phyloP scores from a whole-genome alignment of 1,140 invertebrate genomes.

The Nymphalis io region DNA sequence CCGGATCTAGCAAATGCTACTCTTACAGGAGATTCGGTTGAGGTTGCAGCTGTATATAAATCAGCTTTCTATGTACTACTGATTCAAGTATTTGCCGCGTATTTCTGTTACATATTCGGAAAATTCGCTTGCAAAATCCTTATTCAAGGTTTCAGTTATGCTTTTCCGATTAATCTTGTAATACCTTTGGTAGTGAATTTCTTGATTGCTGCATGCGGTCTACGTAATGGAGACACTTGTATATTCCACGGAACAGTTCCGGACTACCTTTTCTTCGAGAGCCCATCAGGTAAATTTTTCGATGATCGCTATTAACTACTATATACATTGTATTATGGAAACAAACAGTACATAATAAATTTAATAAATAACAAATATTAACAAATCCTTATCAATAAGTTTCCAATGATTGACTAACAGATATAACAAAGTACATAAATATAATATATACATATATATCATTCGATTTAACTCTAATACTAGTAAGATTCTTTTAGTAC shows the following conservation, averaged over 20 bases:
- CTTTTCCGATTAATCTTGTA: conserved; percentile 95
- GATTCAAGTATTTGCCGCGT: conserved; percentile 91
- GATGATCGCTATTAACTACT: too few species aligned
- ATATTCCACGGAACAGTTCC: conserved; percentile 92
- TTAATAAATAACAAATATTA: too few species aligned
- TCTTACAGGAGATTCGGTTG: conserved; percentile 86
- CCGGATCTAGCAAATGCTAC: conserved; percentile 88
- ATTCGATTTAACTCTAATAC: too few species aligned
- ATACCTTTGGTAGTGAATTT: conserved; percentile 94
- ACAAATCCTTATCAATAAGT: too few species aligned
- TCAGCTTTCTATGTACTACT: conserved; percentile 90
- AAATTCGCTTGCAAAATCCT: conserved; percentile 98
- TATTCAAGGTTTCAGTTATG: conserved; percentile 97
- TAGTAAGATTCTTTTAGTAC: too few species aligned
- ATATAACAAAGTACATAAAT: too few species aligned
- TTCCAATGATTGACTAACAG: too few species aligned
- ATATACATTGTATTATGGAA: too few species aligned
- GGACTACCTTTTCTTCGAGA: conserved; percentile 94
- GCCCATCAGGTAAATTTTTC: conserved; percentile 82
- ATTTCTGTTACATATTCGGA: conserved; percentile 94
- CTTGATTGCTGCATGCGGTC: conserved; percentile 92
- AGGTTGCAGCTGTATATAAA: conserved; percentile 85
- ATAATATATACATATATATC: neutral
- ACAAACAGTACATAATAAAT: too few species aligned
- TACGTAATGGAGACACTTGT: conserved; percentile 92